A percentile compares a stretch with the other conserved stretches of the same genome.
Evolutionary conservation across 2,113 vertebrate genomes (phyloP).

Genomic region (Limanda limanda): DNA sequence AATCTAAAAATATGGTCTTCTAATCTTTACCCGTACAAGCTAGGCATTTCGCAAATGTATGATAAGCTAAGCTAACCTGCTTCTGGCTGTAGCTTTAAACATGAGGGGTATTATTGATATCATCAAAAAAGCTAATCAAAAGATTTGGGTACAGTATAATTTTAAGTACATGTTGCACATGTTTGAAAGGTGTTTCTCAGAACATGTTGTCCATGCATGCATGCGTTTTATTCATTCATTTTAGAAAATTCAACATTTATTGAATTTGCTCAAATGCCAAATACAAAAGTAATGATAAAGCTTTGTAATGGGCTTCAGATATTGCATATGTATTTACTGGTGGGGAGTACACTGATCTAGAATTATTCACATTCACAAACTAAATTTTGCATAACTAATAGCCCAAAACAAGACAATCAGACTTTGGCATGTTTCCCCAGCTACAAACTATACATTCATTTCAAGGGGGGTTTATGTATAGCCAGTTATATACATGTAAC

Average conservation of each 20-base stretch:
- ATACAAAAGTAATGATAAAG: neutral
- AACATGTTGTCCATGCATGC: constrained; percentile 22
- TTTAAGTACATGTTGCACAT: constrained; percentile 13
- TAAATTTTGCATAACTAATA: constrained; percentile 43
- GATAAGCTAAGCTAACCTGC: too few relatives aligned
- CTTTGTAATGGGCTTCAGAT: constrained; percentile 10
- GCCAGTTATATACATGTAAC: constrained; percentile 79
- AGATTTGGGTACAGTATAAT: neutral
- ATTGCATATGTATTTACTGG: neutral
- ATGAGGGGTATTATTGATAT: too few relatives aligned
- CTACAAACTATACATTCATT: constrained; percentile 68
- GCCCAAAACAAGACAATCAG: constrained; percentile 56
- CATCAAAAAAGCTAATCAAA: too few relatives aligned
- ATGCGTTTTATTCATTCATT: neutral
- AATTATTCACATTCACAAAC: constrained; percentile 53
- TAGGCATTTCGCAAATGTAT: too few relatives aligned
- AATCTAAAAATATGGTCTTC: too few relatives aligned
- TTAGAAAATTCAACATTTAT: neutral
- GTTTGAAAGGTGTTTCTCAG: constrained; percentile 5
- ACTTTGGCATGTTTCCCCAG: constrained; percentile 14
- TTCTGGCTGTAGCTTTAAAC: too few relatives aligned
- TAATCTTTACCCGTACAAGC: too few relatives aligned
- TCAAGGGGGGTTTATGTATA: constrained; percentile 59
- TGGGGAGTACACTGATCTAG: neutral
- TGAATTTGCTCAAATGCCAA: constrained; percentile 11